Evolutionary conservation across 2,113 vertebrate genomes (phyloP).

Genomic region (Hippoglossus stenolepis): DNA sequence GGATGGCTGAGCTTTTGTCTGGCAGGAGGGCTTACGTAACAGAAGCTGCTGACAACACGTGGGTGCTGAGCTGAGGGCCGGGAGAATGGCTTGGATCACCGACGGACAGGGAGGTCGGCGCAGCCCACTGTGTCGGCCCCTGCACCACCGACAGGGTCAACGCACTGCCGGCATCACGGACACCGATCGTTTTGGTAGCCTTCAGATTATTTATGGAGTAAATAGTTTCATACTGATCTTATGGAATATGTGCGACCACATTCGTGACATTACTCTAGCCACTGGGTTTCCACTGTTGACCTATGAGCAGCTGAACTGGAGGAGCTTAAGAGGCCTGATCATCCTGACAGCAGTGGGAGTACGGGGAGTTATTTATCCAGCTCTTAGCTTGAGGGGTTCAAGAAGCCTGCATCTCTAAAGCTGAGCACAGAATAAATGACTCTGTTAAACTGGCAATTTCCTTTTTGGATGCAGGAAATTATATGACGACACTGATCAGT

Average conservation of each 20-base stretch:
- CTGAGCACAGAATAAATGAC: background rate
- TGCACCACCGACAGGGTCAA: conserved; percentile 30
- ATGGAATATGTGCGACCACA: background rate
- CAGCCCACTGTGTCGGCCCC: conserved; percentile 39
- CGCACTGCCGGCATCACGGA: conserved; percentile 7
- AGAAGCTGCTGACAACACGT: conserved; percentile 76
- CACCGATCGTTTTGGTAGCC: conserved; percentile 12
- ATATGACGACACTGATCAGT: background rate
- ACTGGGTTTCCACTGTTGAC: background rate
- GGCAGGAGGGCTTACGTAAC: conserved; percentile 76
- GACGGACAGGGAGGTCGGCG: conserved; percentile 65
- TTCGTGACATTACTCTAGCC: background rate
- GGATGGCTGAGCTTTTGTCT: conserved; percentile 76
- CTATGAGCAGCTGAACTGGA: conserved; percentile 4
- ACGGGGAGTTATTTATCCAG: background rate
- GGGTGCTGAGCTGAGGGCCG: conserved; percentile 69
- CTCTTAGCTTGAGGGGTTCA: background rate
- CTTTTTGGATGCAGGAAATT: conserved; percentile 1
- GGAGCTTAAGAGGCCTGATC: background rate
- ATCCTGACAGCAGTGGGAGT: background rate
- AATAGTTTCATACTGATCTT: background rate
- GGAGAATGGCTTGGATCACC: conserved; percentile 68
- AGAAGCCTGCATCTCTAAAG: background rate
- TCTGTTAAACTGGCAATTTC: background rate
- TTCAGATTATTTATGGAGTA: conserved; percentile 4